phyloP scores from a whole-genome alignment of 2,888 invertebrate genomes.

The Cheilosia scutellata region DNA sequence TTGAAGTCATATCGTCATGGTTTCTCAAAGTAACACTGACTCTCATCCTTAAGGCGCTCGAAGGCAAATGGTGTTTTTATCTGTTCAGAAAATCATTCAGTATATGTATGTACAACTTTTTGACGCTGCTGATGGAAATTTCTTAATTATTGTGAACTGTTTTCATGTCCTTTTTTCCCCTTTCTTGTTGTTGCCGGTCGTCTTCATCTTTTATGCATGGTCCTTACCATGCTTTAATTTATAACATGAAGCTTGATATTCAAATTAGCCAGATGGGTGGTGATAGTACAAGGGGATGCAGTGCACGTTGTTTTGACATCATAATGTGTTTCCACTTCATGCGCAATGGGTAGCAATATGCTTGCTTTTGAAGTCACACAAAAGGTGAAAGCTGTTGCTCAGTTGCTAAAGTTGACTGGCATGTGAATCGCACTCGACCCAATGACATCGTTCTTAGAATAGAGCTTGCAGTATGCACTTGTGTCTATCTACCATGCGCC shows the following conservation, averaged over 20 bases:
- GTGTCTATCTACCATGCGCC: background rate
- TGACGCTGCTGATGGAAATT: conserved; percentile 55
- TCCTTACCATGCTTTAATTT: conserved; percentile 15
- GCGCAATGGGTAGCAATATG: background rate
- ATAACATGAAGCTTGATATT: conserved; percentile 26
- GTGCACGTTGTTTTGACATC: background rate
- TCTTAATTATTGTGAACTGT: conserved; percentile 70
- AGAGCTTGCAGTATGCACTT: background rate
- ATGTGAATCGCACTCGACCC: conserved; percentile 48
- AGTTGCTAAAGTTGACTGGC: conserved; percentile 41
- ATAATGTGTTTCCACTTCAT: background rate
- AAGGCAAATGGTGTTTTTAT: conserved; percentile 47
- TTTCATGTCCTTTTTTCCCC: conserved; percentile 34
- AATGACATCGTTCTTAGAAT: conserved; percentile 18
- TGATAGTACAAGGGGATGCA: background rate
- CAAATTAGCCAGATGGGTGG: conserved; percentile 30
- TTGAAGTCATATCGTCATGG: conserved; percentile 62
- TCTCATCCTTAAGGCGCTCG: conserved; percentile 20
- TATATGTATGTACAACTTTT: conserved; percentile 37
- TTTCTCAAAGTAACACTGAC: conserved; percentile 45
- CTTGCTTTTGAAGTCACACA: background rate
- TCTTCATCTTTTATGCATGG: background rate
- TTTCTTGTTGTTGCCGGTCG: conserved; percentile 15
- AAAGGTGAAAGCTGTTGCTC: conserved; percentile 9
- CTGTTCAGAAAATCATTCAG: conserved; percentile 51